Base-by-base conservation (phyloP, 2,113 vertebrate genomes). In the Pluvialis apricaria region DNA sequence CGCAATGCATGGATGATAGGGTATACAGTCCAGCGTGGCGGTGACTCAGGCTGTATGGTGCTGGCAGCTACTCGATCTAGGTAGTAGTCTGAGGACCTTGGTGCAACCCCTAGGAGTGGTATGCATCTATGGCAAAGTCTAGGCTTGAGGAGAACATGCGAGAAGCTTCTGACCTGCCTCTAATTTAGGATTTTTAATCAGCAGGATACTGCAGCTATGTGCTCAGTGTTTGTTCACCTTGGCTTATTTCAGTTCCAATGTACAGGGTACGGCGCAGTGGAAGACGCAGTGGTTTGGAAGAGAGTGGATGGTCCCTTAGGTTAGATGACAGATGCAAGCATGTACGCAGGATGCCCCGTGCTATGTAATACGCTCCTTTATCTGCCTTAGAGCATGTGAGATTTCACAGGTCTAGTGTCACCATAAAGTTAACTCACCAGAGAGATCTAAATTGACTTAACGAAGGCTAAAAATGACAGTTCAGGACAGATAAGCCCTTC, bases 211-310 rank as follows among this genome's bases (percentile, higher is more conserved):
- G 16, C 62, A 75, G 26, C 34, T 14, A 0, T 2, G 0, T 85
- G 42, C 42, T 88, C 55, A 38, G 25, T 31, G 25, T 32, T 70
- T 2, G 1, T 73, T 94, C 68, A 62, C 17, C 42, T 62, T 45
- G n/a, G 51, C 11, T 88, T n/a, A n/a, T 62, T 92, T 79, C 47
- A 70, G 0, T n/a, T 62, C 64, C 64, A 77, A 25, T 31, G 26
- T 8, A 32, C 0, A 1, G 68, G 44, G 22, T 72, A 70, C 1
- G 0, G 38, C 54, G 49, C 42, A 32, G 45, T 28, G 25, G 51
- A 61, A 89, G 42, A 20, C 47, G 38, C 40, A 49, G 42, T 36
- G 40, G 21, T 75, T 54, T 45, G 69, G 64, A 60, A 60, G 69
- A 82, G 13, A 49, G 15, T 8, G 68, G 32, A 18, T 60, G 21